A percentile compares a stretch with the other conserved stretches of the same genome.
Evolutionary conservation across 2,113 vertebrate genomes (phyloP).

Genomic region (Tachysurus vachellii): DNA sequence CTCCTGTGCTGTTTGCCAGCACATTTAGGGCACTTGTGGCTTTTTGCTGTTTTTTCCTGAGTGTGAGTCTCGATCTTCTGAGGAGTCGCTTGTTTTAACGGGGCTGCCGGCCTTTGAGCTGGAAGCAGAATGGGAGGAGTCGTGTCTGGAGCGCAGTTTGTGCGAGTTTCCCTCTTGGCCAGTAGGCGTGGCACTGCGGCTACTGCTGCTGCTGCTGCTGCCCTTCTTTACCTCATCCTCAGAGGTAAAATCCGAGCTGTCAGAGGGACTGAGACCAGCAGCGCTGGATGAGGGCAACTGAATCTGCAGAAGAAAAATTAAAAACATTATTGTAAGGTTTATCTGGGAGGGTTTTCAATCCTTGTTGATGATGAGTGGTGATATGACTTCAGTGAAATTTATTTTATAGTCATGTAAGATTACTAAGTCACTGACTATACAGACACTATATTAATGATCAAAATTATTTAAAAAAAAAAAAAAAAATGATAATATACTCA

Average conservation of each 20-base stretch:
- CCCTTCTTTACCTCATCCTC: constrained; percentile 92
- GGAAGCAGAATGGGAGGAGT: constrained; percentile 15
- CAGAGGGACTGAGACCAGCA: constrained; percentile 72
- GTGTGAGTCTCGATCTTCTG: background rate
- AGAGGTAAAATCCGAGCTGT: constrained; percentile 84
- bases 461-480: background rate
- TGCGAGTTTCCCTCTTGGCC: background rate
- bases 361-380: background rate
- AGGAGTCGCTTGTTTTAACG: background rate
- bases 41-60: constrained; percentile 27
- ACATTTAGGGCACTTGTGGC: constrained; percentile 8
- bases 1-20: background rate
- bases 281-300: constrained; percentile 78
- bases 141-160: background rate
- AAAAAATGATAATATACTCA: background rate
- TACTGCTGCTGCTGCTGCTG: constrained; percentile 65
- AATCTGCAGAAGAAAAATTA: constrained; percentile 72
- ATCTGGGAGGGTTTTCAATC: background rate
- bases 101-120: background rate
- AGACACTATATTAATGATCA: background rate
- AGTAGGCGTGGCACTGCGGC: constrained; percentile 29
- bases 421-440: background rate
- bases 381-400: background rate
- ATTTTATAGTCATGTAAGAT: background rate
- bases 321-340: background rate